phyloP scores from a whole-genome alignment of 2,888 invertebrate genomes.

The Empis livida region DNA sequence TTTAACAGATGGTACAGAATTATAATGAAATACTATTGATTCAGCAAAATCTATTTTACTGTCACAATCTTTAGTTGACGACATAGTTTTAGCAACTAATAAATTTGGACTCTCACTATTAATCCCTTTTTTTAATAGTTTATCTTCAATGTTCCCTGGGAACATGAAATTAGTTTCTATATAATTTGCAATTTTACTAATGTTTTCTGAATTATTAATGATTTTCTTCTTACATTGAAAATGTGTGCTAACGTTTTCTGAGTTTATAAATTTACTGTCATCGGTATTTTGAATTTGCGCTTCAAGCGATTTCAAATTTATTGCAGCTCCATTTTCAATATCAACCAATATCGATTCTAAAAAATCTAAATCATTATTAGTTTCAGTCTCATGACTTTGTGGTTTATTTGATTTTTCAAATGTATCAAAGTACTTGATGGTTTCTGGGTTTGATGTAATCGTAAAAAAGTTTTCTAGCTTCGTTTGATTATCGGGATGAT shows the following conservation, averaged over 20 bases:
- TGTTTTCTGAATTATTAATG: neutral
- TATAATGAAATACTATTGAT: neutral
- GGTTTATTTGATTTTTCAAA: constrained; percentile 6
- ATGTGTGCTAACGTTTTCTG: neutral
- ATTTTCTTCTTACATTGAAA: neutral
- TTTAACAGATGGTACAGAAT: neutral
- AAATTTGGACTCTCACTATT: no score
- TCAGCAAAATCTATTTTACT: no score
- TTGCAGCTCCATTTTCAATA: neutral
- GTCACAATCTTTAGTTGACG: no score
- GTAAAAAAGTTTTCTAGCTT: constrained; percentile 8
- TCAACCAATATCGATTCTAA: neutral
- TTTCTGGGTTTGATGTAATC: neutral
- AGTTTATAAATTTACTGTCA: neutral
- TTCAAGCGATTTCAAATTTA: no score
- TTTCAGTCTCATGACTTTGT: neutral
- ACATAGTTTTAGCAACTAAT: no score
- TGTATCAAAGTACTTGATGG: constrained; percentile 7
- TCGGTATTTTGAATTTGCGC: no score
- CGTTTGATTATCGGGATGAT: constrained; percentile 7
- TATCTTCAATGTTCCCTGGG: no score
- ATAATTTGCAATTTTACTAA: neutral
- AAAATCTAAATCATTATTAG: neutral
- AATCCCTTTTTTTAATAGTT: no score
- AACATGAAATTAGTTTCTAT: no score